Evolutionary conservation across 2,797 vertebrate genomes (phyloP).

Genomic region (Myotis vivesi): DNA sequence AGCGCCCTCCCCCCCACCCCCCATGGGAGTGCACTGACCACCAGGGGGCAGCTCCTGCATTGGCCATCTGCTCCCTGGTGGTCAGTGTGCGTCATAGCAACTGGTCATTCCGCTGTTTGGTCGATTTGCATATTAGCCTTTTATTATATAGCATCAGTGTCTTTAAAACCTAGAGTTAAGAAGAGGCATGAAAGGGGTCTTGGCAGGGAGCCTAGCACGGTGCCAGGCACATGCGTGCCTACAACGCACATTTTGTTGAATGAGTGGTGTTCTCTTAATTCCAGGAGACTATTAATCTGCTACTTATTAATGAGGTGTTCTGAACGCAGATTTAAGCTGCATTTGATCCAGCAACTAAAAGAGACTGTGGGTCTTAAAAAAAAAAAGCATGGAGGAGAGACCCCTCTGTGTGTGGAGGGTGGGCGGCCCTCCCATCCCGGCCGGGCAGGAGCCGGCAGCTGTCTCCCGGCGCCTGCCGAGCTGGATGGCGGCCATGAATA

Average conservation of each 20-base stretch:
- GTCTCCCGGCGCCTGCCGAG: background rate
- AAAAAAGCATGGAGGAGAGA: background rate
- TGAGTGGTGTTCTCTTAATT: background rate
- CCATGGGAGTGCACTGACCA: no score
- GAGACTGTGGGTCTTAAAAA: background rate
- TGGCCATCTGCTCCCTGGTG: no score
- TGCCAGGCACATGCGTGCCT: background rate
- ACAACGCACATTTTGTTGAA: background rate
- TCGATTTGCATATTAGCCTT: no score
- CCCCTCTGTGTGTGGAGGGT: background rate
- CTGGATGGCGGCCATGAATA: conserved; percentile 32
- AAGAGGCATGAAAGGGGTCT: background rate
- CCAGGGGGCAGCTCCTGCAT: no score
- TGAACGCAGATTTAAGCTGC: conserved; percentile 47
- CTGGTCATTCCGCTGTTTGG: no score
- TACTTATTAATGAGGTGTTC: conserved; percentile 45
- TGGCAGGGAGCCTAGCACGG: background rate
- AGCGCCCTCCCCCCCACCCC: no score
- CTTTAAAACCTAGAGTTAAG: background rate
- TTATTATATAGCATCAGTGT: background rate
- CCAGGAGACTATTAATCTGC: conserved; percentile 7
- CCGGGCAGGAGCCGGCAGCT: conserved; percentile 21
- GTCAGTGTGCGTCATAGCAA: no score
- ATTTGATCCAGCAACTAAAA: conserved; percentile 36
- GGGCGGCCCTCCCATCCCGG: background rate